Evolutionary conservation across 2,888 invertebrate species (phyloP).

Genomic region (Agriopis aurantiaria): DNA sequence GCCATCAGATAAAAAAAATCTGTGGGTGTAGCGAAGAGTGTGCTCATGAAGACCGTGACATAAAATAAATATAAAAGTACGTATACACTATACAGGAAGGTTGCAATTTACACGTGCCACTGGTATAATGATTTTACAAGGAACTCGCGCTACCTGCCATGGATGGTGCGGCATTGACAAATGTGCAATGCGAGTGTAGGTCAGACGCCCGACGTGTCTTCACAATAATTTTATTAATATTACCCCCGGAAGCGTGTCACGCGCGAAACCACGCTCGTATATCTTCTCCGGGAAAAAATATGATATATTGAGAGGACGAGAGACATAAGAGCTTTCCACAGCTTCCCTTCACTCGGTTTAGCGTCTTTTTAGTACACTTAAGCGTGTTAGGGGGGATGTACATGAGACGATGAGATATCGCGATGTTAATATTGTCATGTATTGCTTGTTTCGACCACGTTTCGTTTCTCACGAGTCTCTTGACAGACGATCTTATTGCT

Average conservation of each 20-base stretch:
- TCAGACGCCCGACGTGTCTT: conserved; percentile 77
- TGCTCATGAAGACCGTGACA: not conserved
- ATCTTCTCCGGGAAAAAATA: conserved; percentile 82
- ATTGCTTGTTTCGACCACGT: conserved; percentile 3
- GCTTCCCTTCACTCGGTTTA: conserved; percentile 73
- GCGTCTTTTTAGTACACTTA: conserved; percentile 66
- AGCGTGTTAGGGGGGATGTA: conserved; percentile 38
- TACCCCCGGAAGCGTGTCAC: conserved; percentile 83
- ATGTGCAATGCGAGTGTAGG: conserved; percentile 62
- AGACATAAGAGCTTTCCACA: conserved; percentile 78
- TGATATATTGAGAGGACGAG: conserved; percentile 84
- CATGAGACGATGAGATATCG: conserved; percentile 27
- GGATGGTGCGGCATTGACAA: conserved; percentile 34
- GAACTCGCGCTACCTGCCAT: conserved; percentile 45
- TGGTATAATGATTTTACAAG: conserved; percentile 4
- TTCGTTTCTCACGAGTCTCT: not conserved
- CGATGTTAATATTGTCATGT: conserved; percentile 26
- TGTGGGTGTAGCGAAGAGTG: not conserved
- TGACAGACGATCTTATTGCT: conserved; percentile 8
- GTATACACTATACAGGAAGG: not conserved
- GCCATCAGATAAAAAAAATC: too few relatives aligned
- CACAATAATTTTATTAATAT: conserved; percentile 87
- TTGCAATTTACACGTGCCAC: not conserved
- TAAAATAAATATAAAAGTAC: not conserved
- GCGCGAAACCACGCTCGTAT: conserved; percentile 81